phyloP scores from a whole-genome alignment of 2,888 invertebrate genomes.

The Aricia artaxerxes region DNA sequence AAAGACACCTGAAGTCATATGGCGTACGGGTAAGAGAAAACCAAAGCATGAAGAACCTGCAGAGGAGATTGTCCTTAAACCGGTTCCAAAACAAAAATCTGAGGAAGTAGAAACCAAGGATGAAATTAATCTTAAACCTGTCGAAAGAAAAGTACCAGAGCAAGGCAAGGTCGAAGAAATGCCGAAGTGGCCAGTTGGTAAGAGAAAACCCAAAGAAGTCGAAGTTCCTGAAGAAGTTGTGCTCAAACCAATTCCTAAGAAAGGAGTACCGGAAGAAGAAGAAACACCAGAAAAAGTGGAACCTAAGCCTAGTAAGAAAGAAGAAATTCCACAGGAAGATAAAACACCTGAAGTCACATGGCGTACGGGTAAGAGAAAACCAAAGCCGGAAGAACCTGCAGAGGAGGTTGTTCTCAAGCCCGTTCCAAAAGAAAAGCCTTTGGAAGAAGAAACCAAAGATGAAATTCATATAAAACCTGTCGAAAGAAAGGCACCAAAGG shows the following conservation, averaged over 20 bases:
- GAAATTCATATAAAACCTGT: slow-evolving; percentile 51
- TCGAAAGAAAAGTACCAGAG: slow-evolving; percentile 54
- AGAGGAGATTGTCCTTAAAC: slow-evolving; percentile 34
- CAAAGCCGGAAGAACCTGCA: slow-evolving; percentile 59
- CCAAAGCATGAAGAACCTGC: slow-evolving; percentile 38
- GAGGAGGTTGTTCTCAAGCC: slow-evolving; percentile 77
- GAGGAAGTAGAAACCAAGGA: slow-evolving; percentile 48
- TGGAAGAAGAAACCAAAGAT: slow-evolving; percentile 60
- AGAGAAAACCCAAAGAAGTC: slow-evolving; percentile 51
- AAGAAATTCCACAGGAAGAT: slow-evolving; percentile 53
- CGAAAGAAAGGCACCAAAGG: slow-evolving; percentile 44
- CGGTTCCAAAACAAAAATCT: slow-evolving; percentile 46
- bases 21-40: slow-evolving; percentile 55
- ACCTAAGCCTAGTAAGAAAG: slow-evolving; percentile 53
- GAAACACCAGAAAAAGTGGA: slow-evolving; percentile 53
- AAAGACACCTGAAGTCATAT: slow-evolving; percentile 43
- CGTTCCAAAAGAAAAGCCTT: slow-evolving; percentile 47
- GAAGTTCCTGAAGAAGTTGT: slow-evolving; percentile 48
- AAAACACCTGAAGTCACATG: slow-evolving; percentile 46
- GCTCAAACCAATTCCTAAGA: slow-evolving; percentile 52
- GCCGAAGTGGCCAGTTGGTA: slow-evolving; percentile 50
- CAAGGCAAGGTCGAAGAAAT: slow-evolving; percentile 65
- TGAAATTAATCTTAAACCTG: slow-evolving; percentile 66
- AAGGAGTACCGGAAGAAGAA: slow-evolving; percentile 52
- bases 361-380: slow-evolving; percentile 54